Conservation (phyloP, 2,888 invertebrate species). For the Meganola albula region DNA sequence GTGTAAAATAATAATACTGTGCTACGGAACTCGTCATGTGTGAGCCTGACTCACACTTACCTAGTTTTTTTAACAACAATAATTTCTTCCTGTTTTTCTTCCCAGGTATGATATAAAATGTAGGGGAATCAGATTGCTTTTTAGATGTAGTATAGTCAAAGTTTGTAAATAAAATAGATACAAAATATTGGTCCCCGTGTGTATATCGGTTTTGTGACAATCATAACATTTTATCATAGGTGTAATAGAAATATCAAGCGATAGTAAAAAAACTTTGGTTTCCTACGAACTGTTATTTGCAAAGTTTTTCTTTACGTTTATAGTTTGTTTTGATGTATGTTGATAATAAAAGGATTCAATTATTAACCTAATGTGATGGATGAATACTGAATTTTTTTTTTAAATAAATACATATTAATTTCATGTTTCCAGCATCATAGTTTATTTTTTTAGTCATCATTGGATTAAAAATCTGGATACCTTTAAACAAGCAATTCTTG, state of each 20-base stretch:
- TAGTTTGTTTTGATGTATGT: slow-evolving; percentile 53
- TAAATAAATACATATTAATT: too few species aligned
- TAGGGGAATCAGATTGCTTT: slow-evolving; percentile 45
- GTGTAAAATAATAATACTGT: too few species aligned
- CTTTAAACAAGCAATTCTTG: too few species aligned
- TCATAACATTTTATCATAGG: slow-evolving; percentile 74
- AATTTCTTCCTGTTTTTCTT: slow-evolving; percentile 2
- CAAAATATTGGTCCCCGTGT: slow-evolving; percentile 56
- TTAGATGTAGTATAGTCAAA: slow-evolving; percentile 54
- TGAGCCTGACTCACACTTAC: too few species aligned
- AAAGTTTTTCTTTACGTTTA: slow-evolving; percentile 53
- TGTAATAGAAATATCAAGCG: slow-evolving; percentile 65
- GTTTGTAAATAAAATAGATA: slow-evolving; percentile 72
- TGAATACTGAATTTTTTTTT: too few species aligned
- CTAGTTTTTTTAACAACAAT: too few species aligned
- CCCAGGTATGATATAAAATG: slow-evolving; percentile 10
- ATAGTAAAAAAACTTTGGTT: slow-evolving; percentile 63
- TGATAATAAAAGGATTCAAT: slow-evolving; percentile 32
- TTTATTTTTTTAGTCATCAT: too few species aligned
- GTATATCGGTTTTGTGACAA: slow-evolving; percentile 32
- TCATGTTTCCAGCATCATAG: too few species aligned
- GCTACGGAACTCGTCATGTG: too few species aligned
- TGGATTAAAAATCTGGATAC: too few species aligned
- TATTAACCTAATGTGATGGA: too few species aligned
- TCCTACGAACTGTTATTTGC: slow-evolving; percentile 43